These are phyloP conservation scores for Eristalinus aeneus DNA, from an alignment of 2,888 invertebrate genomes.

Conservation along the genomic window DNA sequence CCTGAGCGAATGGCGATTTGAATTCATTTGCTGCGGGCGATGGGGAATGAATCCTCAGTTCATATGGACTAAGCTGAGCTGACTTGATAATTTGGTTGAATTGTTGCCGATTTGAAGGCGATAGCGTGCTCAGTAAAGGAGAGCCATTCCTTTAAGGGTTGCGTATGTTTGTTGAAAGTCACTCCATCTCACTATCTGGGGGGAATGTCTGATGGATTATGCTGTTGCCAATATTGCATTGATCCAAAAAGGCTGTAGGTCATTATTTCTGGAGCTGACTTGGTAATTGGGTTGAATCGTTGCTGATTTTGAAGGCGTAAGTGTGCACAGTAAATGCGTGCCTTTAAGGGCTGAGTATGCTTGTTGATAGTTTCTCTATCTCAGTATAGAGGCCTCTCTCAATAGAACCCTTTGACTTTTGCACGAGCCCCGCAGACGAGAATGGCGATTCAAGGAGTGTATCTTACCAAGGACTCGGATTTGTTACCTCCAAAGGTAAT, in stretches of 20 bases:
- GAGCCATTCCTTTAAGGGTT: no score
- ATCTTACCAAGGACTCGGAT: slow-evolving; percentile 37
- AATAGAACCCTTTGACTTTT: slow-evolving; percentile 46
- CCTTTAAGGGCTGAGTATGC: no score
- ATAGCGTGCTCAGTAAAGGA: background rate
- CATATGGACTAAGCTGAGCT: background rate
- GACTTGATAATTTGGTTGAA: background rate
- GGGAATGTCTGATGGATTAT: no score
- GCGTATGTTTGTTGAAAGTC: background rate
- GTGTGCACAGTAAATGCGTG: no score
- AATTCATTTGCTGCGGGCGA: slow-evolving; percentile 1
- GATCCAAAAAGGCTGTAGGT: no score
- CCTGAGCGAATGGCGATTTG: slow-evolving; percentile 31
- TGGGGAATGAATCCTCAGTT: background rate
- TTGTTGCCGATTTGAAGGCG: background rate
- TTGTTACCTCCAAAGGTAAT: slow-evolving; percentile 66
- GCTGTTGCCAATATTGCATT: no score
- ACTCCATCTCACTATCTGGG: no score
- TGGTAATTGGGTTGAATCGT: no score
- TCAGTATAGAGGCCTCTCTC: no score
- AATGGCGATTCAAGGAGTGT: slow-evolving; percentile 25
- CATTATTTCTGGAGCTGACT: no score
- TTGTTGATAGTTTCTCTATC: no score
- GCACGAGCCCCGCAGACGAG: background rate
- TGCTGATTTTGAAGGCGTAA: no score